These are phyloP conservation scores for Beroe ovata DNA, from an alignment of 37 sponge, comb jelly and placozoan genomes.

Conservation along the genomic window DNA sequence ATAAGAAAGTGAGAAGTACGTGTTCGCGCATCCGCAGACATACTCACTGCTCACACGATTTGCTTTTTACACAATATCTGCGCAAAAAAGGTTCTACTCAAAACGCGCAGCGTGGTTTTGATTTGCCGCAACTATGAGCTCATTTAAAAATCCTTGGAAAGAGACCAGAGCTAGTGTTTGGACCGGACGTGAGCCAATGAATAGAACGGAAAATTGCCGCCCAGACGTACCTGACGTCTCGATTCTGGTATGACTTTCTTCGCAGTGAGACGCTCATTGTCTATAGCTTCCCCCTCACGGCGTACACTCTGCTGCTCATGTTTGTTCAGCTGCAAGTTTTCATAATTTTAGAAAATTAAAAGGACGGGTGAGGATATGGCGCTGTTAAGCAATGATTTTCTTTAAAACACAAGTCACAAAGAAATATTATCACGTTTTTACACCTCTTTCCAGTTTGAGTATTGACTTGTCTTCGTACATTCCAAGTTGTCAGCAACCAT, in stretches of 20 bases:
- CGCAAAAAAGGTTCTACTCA: not conserved
- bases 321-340: not conserved
- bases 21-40: too few relatives aligned
- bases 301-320: not conserved
- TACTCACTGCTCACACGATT: not conserved
- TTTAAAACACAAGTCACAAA: not conserved
- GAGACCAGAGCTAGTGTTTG: too few relatives aligned
- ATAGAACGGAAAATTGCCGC: too few relatives aligned
- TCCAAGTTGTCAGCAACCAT: constrained; percentile 62
- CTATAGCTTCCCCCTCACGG: not conserved
- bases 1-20: too few relatives aligned
- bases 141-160: too few relatives aligned
- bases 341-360: too few relatives aligned
- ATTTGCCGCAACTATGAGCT: too few relatives aligned
- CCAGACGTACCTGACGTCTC: not conserved
- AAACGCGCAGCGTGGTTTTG: too few relatives aligned
- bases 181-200: too few relatives aligned
- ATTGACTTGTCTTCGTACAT: constrained; percentile 27
- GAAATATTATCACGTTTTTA: not conserved
- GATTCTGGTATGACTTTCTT: not conserved
- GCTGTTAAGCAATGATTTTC: too few relatives aligned
- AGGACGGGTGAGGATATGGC: not conserved
- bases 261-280: not conserved
- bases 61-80: not conserved
- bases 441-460: constrained; percentile 62